Percentiles rank a stretch among this genome's conserved stretches.
These are phyloP conservation scores for Ceryle rudis DNA, from an alignment of 2,797 vertebrate genomes.

Conservation along the genomic window DNA sequence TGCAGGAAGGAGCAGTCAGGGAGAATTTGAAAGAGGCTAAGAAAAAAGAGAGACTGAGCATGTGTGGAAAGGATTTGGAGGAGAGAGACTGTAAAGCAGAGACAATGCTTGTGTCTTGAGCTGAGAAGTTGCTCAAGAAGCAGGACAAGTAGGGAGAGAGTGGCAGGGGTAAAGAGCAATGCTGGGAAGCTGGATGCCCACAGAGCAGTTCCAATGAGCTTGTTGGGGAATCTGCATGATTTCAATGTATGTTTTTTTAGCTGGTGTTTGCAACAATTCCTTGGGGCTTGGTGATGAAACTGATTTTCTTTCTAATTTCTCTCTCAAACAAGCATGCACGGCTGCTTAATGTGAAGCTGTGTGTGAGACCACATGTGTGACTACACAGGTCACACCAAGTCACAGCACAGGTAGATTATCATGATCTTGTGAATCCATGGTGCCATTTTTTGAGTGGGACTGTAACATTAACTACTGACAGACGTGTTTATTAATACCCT, in stretches of 20 bases:
- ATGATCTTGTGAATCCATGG: neutral
- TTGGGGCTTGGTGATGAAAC: neutral
- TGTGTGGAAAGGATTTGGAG: neutral
- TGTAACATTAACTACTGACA: neutral
- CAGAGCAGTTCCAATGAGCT: neutral
- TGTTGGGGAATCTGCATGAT: neutral
- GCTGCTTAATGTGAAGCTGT: neutral
- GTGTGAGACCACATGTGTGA: neutral
- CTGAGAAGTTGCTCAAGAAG: neutral
- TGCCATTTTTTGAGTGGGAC: neutral
- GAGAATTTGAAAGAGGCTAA: constrained; percentile 22
- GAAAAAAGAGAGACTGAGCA: neutral
- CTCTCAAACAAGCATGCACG: neutral
- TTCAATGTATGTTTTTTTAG: neutral
- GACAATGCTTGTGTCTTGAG: neutral
- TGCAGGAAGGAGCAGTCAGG: neutral
- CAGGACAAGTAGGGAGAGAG: neutral
- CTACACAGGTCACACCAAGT: neutral
- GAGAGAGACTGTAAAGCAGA: neutral
- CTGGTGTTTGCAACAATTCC: neutral
- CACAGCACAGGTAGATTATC: neutral
- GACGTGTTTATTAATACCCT: neutral
- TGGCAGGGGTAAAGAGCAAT: neutral
- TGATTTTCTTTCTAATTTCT: constrained; percentile 1
- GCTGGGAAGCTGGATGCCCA: neutral